Conservation (phyloP, 2,113 vertebrate genomes). For the Himantopus leucocephalus region DNA sequence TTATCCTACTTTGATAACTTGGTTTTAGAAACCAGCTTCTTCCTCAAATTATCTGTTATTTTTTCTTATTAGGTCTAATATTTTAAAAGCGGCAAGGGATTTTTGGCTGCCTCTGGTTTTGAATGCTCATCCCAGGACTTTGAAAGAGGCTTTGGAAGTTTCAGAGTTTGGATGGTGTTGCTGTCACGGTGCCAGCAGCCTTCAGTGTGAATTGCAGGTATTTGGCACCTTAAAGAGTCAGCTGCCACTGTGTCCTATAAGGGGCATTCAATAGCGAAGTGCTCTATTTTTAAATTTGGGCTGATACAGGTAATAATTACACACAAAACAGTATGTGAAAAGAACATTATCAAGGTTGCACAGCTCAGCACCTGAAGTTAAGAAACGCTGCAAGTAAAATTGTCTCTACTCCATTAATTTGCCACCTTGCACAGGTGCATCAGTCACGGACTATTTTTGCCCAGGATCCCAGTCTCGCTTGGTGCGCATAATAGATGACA, state of each 20-base stretch:
- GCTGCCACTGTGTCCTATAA: background rate
- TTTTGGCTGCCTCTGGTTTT: background rate
- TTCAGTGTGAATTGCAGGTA: background rate
- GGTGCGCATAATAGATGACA: conserved; percentile 5
- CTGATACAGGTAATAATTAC: conserved; percentile 56
- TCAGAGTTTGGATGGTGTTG: background rate
- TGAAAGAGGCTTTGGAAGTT: background rate
- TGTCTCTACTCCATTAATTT: conserved; percentile 54
- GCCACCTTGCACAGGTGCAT: conserved; percentile 45
- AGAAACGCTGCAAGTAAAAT: conserved; percentile 29
- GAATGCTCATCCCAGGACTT: background rate
- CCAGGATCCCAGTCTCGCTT: background rate
- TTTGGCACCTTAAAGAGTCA: conserved; percentile 14
- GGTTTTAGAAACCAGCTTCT: conserved; percentile 31
- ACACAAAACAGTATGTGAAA: conserved; percentile 39
- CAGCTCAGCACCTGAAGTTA: conserved; percentile 55
- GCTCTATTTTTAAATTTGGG: conserved; percentile 53
- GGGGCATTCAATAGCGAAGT: background rate
- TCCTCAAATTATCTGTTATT: conserved; percentile 27
- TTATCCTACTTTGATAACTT: conserved; percentile 56
- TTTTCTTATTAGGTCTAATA: background rate
- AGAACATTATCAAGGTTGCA: conserved; percentile 62
- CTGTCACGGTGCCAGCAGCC: background rate
- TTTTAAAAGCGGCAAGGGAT: background rate
- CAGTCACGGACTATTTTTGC: conserved; percentile 43